Evolutionary conservation across 2,113 vertebrate genomes (phyloP).

Genomic region (Ochotona princeps): DNA sequence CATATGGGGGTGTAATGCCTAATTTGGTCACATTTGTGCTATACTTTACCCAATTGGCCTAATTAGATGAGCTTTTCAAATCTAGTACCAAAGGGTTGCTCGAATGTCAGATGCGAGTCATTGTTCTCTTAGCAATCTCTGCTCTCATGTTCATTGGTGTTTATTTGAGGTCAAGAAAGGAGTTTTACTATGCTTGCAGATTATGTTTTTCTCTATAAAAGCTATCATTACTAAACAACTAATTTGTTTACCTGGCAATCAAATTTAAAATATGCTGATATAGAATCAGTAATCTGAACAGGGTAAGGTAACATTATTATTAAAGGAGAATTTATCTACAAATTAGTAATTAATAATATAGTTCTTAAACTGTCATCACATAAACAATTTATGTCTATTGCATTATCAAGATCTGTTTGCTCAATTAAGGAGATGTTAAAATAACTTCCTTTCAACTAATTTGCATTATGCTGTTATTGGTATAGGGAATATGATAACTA

Average conservation of each 20-base stretch:
- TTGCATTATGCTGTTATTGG: conserved; percentile 18
- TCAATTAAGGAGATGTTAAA: conserved; percentile 16
- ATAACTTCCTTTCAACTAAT: neutral
- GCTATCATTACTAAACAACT: conserved; percentile 19
- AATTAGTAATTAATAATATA: conserved; percentile 43
- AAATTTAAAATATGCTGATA: conserved; percentile 51
- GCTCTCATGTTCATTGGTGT: neutral
- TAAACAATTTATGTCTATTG: neutral
- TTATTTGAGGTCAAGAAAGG: conserved; percentile 3
- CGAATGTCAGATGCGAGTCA: conserved; percentile 42
- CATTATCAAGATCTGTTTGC: conserved; percentile 10
- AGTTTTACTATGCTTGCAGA: neutral
- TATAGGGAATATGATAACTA: neutral
- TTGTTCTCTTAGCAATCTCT: neutral
- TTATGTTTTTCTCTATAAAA: conserved; percentile 23
- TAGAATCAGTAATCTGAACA: conserved; percentile 45
- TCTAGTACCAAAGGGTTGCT: conserved; percentile 39
- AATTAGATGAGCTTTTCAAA: conserved; percentile 70
- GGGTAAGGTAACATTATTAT: conserved; percentile 1
- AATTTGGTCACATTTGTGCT: conserved; percentile 23
- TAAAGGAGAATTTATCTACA: conserved; percentile 30
- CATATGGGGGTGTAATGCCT: conserved; percentile 29
- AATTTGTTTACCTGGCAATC: conserved; percentile 7
- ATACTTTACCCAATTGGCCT: conserved; percentile 58
- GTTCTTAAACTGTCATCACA: neutral